Percentiles rank a stretch among this genome's conserved stretches.
These are phyloP conservation scores for Arrhamphus sclerolepis DNA, from an alignment of 2,797 vertebrate genomes.

Conservation along the genomic window DNA sequence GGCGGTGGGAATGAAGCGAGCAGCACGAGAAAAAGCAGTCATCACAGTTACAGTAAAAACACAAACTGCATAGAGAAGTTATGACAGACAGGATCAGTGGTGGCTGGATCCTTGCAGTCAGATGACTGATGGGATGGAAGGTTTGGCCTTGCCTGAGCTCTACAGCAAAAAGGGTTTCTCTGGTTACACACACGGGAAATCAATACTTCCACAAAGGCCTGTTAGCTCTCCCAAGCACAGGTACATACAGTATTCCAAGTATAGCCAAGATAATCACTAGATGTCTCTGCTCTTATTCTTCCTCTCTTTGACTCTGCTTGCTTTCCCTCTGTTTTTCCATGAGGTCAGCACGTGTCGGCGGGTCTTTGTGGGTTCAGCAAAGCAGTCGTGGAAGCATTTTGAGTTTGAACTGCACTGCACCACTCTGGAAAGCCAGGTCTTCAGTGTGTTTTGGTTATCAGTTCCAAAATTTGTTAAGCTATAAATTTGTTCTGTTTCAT, in stretches of 20 bases:
- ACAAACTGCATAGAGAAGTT: conserved; percentile 54
- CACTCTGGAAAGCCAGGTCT: conserved; percentile 33
- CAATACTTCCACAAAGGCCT: conserved; percentile 67
- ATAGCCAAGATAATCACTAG: conserved; percentile 67
- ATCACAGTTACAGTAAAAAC: conserved; percentile 61
- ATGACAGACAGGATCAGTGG: conserved; percentile 64
- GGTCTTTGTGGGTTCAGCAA: conserved; percentile 27
- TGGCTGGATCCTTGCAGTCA: conserved; percentile 52
- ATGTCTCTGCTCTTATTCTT: conserved; percentile 24
- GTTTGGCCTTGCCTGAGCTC: conserved; percentile 56
- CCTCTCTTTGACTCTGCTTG: conserved; percentile 14
- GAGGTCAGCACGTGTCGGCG: conserved; percentile 39
- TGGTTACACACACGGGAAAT: conserved; percentile 72
- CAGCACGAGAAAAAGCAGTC: conserved; percentile 38
- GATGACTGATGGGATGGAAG: conserved; percentile 66
- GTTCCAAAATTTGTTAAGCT: conserved; percentile 44
- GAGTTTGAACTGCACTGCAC: conserved; percentile 25
- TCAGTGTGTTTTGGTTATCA: conserved; percentile 46
- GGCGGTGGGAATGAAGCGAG: conserved; percentile 29
- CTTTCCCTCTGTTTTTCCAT: conserved; percentile 33
- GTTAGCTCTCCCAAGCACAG: conserved; percentile 58
- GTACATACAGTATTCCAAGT: conserved; percentile 66
- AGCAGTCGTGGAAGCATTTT: conserved; percentile 16
- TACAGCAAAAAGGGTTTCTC: conserved; percentile 70
- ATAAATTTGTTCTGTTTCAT: conserved; percentile 43